Conservation (phyloP, 2,797 vertebrate species). For the Halcyon leucocephala region DNA sequence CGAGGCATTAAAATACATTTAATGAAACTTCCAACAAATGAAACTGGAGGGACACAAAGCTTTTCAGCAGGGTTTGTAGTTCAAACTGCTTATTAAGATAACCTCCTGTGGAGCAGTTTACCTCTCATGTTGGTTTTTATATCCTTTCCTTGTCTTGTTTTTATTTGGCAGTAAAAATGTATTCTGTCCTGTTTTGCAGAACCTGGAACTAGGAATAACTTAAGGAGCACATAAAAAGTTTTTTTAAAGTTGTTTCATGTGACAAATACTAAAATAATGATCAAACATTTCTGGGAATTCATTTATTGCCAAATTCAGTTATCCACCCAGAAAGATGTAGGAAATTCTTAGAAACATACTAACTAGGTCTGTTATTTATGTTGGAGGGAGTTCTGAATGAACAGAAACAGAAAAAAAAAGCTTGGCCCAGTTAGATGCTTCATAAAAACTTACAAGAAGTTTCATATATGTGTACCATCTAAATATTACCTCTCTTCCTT, state of each 20-base stretch:
- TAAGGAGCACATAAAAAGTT: not conserved
- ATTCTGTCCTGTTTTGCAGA: slow-evolving; percentile 21
- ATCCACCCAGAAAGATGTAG: not conserved
- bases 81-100: slow-evolving; percentile 72
- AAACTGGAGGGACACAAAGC: slow-evolving; percentile 47
- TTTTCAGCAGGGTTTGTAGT: slow-evolving; percentile 22
- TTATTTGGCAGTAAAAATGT: slow-evolving; percentile 48
- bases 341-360: not conserved
- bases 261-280: not conserved
- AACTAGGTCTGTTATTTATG: not conserved
- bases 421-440: not conserved
- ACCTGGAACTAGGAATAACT: slow-evolving; percentile 13
- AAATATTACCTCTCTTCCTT: slow-evolving; percentile 71
- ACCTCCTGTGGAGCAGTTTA: slow-evolving; percentile 48
- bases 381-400: not conserved
- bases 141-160: slow-evolving; percentile 43
- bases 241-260: not conserved
- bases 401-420: not conserved
- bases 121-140: slow-evolving; percentile 20
- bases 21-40: slow-evolving; percentile 67
- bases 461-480: not conserved
- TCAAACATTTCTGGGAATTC: not conserved
- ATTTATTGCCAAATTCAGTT: not conserved
- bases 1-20: slow-evolving; percentile 67
- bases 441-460: not conserved